These are phyloP conservation scores for Falco novaeseelandiae DNA, from an alignment of 2,797 vertebrate species.

Conservation along the genomic window DNA sequence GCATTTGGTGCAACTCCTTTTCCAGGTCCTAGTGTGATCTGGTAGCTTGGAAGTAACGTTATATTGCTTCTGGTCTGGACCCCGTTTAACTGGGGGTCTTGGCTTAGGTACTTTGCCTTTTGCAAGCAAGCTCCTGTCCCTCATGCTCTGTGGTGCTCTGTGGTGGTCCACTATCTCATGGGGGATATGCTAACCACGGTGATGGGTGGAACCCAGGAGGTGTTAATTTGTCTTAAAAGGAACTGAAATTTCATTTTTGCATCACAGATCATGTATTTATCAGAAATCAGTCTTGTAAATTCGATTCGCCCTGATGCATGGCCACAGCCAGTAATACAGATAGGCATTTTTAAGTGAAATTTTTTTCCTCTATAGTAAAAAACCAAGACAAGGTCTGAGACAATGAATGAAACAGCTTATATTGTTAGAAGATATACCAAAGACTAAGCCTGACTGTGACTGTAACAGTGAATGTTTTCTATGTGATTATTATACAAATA, in stretches of 20 bases:
- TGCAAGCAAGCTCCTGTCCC: neutral
- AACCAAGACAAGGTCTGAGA: neutral
- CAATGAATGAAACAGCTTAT: neutral
- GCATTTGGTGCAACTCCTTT: rapidly evolving
- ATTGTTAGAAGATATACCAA: neutral
- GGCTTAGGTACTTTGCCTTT: neutral
- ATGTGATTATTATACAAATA: neutral
- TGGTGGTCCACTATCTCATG: rapidly evolving
- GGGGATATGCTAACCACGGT: rapidly evolving
- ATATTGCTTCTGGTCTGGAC: neutral
- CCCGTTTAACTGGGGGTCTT: neutral
- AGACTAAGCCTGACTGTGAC: no score
- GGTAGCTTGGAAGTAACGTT: neutral
- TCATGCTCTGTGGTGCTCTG: rapidly evolving
- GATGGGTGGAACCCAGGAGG: rapidly evolving
- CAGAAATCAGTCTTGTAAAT: neutral
- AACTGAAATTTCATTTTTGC: neutral
- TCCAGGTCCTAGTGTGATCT: neutral
- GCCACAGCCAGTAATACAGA: neutral
- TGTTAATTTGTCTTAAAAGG: neutral
- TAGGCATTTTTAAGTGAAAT: neutral
- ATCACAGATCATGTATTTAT: neutral
- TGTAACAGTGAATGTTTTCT: neutral
- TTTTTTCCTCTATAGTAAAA: neutral
- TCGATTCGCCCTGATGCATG: neutral